Base-by-base conservation (phyloP, 92 coral and sea anemone genomes). In the Siderastrea radians region DNA sequence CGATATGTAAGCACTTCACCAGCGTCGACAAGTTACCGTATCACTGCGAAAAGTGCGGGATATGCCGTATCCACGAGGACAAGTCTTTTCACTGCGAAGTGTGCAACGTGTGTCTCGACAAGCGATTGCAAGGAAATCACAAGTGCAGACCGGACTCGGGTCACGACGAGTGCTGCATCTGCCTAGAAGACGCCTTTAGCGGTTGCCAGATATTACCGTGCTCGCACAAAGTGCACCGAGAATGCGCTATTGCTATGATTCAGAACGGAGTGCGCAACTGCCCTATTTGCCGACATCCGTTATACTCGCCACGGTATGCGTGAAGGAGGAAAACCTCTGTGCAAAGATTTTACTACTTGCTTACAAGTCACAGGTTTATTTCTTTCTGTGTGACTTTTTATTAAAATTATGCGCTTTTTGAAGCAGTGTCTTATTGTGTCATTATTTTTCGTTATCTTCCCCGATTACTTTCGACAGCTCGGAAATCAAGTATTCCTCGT, bases 1-100 rank as follows among this genome's bases (percentile, higher is more conserved):
- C 38, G 38, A 26, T 26, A 26, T 26, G 38, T 26, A 26, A 26
- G 38, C 38, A 26, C 38, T 26, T 26, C 38, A 44, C 80, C 1
- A 6, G 49, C 7, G 63, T 7, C 3, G 66, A n/a, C 7, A 51
- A 51, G 11, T 75, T 19, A 1, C 98, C 96, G 1, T 91, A 77
- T 68, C 98, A 95, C 61, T 95, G 98, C 38, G 74, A 80, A 5
- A 90, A 90, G 55, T 95, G 98, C 59, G 96, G 98, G 0, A 93
- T 93, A 4, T 95, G 98, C 57, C 86, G 96, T 2, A 77, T 89
- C 6, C 95, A 95, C 77, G 71, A 75, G 47, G 94, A 95, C 68
- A 76, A 82, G 12, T 86, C 96, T 1, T 95, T 93, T 61, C 98
- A 95, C 64, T 95, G 98, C 77, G 95, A 95, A 26, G 89, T 86